Base-by-base conservation (phyloP, 2,797 vertebrate species). In the Oreochromis mossambicus region DNA sequence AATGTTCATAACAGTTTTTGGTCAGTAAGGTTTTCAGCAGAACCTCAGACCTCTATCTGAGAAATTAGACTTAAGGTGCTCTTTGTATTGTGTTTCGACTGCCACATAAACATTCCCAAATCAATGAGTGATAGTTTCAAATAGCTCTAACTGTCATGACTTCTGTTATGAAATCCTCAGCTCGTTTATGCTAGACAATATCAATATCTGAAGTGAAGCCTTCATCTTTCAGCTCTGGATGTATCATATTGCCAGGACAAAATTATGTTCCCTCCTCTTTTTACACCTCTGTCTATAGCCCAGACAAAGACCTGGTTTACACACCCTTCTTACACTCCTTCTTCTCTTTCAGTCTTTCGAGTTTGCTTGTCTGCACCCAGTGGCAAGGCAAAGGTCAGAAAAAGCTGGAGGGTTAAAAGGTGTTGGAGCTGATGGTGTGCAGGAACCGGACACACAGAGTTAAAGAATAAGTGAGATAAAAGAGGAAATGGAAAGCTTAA, bases 211-310 rank as follows among this genome's bases (percentile, higher is more conserved):
- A 79, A 90, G 77, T 56, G 76, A 83, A 80, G 63, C 76, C 85
- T 85, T 83, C 77, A 80, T 85, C 81, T 86, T 87, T 83, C 83
- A 32, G 75, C 80, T 83, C 52, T 85, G 51, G 29, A 48, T 79
- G 90, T 86, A 91, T 93, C 91, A 55, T 89, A 87, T 93, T 92
- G 56, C 88, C 38, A 1, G 77, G 90, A 93, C 92, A 95, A 92
- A 95, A 88, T 87, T 76, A 29, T 77, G 61, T 86, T 88, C 66
- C 85, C 92, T 91, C 81, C 90, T 93, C 90, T 83, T 82, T 92
- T 95, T 94, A 92, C 93, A 94, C 86, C 85, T 92, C 86, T 85
- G 87, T 91, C 86, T 86, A 77, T 82, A 73, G 82, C 50, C 58
- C 5, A 75, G 17, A 92, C 87, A 92, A 93, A 94, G 91, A 87